Conservation (phyloP, 2,888 invertebrate genomes). For the Neoscelio sp. region DNA sequence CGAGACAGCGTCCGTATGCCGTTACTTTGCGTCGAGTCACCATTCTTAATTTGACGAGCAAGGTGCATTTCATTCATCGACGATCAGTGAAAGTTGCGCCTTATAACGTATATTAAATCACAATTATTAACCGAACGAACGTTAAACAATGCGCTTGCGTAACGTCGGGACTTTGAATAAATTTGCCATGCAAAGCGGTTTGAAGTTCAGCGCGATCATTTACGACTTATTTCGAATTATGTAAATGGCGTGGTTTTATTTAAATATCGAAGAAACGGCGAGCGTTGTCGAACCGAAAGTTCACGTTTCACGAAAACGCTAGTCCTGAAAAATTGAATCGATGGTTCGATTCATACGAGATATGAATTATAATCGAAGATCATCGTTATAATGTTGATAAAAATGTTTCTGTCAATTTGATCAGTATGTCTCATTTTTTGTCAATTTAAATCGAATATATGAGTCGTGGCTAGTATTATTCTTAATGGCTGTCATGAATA, state of each 20-base stretch:
- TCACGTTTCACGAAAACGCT: too few species aligned
- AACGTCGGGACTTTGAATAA: too few species aligned
- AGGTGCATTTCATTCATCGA: slow-evolving; percentile 61
- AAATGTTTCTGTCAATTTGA: slow-evolving; percentile 8
- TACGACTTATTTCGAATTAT: neutral
- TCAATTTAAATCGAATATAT: slow-evolving; percentile 6
- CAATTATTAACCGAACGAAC: slow-evolving; percentile 46
- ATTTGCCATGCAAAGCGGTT: neutral
- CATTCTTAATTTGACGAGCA: slow-evolving; percentile 59
- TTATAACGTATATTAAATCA: slow-evolving; percentile 47
- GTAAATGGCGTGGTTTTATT: too few species aligned
- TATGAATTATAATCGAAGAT: too few species aligned
- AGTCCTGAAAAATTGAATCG: too few species aligned
- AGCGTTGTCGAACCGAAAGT: too few species aligned
- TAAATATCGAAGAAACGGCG: too few species aligned
- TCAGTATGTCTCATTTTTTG: slow-evolving; percentile 22
- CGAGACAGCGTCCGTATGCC: slow-evolving; percentile 34
- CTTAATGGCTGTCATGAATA: slow-evolving; percentile 28
- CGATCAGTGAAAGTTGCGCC: slow-evolving; percentile 58
- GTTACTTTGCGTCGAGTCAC: slow-evolving; percentile 58
- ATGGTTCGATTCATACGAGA: too few species aligned
- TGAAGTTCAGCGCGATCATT: slow-evolving; percentile 7
- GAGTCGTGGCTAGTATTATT: neutral
- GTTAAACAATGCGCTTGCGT: slow-evolving; percentile 43
- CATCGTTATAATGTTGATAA: too few species aligned